Evolutionary conservation across 2,888 invertebrate genomes (phyloP), one percentile per base, ranked within the genome.

Genomic region (Platycnemis pennipes): DNA sequence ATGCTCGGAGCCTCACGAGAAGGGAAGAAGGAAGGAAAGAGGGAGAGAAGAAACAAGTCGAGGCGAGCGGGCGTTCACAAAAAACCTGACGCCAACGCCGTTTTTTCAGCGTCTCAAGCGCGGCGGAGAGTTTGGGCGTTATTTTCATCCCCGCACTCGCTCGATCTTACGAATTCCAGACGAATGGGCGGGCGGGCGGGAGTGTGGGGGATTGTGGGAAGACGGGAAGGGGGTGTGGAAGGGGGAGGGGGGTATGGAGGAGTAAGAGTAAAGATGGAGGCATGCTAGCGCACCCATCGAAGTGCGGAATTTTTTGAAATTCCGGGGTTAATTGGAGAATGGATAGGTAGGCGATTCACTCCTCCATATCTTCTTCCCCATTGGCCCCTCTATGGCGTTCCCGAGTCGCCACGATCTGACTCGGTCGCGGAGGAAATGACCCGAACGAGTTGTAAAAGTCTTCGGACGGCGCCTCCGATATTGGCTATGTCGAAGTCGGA

Each of bases 311-410:
- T n/a, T 49, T 31, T 37, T 77, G 77, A 77, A 77, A 77, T 77
- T 77, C 77, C 77, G 77, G 37, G 77, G 77, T 77, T 77, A 37
- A 77, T 77, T 77, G 77, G 77, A 77, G 77, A 77, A 77, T 77
- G 77, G 13, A 63, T 63, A 26, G 37, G 37, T 1, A 37, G 3
- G 2, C 37, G 77, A 77, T 77, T 37, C 37, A 77, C 37, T 77
- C 77, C 77, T 77, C 37, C 49, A 19, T 19, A 11, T 49, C 49
- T 19, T 49, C 49, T n/a, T n/a, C n/a, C n/a, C n/a, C n/a, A n/a
- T n/a, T n/a, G n/a, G n/a, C n/a, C n/a, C n/a, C n/a, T 19, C 49
- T 19, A 19, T 19, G 11, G 31, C 77, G 37, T 77, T n/a, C 31
- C 16, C 26, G 31, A 13, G 22, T 19, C 22, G 31, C n/a, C 7